These are phyloP conservation scores for Seladonia tumulorum DNA, from an alignment of 2,888 invertebrate species.

Conservation along the genomic window DNA sequence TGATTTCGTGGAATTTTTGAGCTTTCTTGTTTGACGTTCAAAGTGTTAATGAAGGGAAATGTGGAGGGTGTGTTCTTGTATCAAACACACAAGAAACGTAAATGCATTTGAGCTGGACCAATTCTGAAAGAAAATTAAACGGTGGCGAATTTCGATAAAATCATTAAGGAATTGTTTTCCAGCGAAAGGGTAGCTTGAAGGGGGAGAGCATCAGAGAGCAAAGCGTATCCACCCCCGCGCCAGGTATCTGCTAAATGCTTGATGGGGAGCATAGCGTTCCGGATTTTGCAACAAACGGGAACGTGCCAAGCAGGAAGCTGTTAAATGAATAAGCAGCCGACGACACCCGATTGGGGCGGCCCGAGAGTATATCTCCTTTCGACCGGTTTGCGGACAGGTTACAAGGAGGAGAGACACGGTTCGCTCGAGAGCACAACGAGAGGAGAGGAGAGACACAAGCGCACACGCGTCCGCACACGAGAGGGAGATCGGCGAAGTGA, in stretches of 20 bases:
- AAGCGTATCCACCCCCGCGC: not conserved
- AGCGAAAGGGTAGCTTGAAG: not conserved
- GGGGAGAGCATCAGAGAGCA: not conserved
- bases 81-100: too few species aligned
- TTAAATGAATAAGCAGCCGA: slow-evolving; percentile 29
- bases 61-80: too few species aligned
- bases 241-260: slow-evolving; percentile 6
- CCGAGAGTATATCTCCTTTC: slow-evolving; percentile 32
- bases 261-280: not conserved
- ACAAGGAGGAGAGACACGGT: slow-evolving; percentile 28
- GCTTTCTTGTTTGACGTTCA: too few species aligned
- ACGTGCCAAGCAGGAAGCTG: slow-evolving; percentile 34
- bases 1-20: too few species aligned
- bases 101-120: too few species aligned
- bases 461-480: slow-evolving; percentile 29
- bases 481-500: slow-evolving; percentile 62
- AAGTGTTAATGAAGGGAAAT: too few species aligned
- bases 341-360: slow-evolving; percentile 28
- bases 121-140: not conserved
- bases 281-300: slow-evolving; percentile 7
- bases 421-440: slow-evolving; percentile 12
- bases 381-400: slow-evolving; percentile 58
- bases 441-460: slow-evolving; percentile 4
- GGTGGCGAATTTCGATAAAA: not conserved
- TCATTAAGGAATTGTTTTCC: not conserved